Conservation (phyloP, 2,797 vertebrate genomes). For the Paguma larvata region DNA sequence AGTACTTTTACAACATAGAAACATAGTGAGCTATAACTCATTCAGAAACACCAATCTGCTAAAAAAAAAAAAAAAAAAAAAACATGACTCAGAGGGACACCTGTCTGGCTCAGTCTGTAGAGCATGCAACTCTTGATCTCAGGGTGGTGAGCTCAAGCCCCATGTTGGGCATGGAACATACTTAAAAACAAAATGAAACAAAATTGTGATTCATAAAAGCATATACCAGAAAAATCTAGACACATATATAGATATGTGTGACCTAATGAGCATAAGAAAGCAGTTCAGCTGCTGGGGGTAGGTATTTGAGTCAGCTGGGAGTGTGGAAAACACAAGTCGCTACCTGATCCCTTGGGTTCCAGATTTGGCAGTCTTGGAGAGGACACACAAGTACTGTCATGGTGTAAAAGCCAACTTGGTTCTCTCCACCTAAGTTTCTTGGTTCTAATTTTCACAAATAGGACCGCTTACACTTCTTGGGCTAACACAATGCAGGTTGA, state of each 20-base stretch:
- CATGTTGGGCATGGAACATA: neutral
- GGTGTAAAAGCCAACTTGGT: rapidly evolving
- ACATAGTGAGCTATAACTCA: neutral
- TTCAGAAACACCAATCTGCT: neutral
- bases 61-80: neutral
- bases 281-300: rapidly evolving
- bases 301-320: too few relatives aligned
- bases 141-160: neutral
- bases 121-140: neutral
- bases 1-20: neutral
- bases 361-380: rapidly evolving
- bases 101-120: neutral
- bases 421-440: neutral
- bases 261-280: too few relatives aligned
- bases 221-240: neutral
- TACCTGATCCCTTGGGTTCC: rapidly evolving
- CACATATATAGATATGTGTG: rapidly evolving
- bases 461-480: neutral
- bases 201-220: neutral
- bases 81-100: neutral
- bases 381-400: too few relatives aligned
- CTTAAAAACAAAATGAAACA: neutral
- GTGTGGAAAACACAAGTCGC: rapidly evolving
- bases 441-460: neutral
- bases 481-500: neutral